Base-by-base conservation (phyloP, 2,113 vertebrate species). In the Corvus moneduloides region DNA sequence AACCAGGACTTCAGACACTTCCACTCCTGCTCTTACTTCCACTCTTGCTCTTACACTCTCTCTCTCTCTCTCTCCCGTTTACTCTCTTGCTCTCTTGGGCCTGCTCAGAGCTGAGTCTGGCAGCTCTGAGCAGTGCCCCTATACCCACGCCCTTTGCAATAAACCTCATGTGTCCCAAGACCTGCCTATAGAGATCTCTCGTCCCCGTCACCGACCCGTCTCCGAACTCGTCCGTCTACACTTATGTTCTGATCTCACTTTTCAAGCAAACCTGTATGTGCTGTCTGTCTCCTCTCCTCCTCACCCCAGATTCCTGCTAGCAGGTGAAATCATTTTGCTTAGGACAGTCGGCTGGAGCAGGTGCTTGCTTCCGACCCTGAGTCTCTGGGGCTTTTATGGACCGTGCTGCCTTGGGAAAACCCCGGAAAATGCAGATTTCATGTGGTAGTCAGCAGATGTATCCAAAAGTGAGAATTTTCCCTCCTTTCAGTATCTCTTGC, bases 381-480 rank as follows among this genome's bases (percentile, higher is more conserved):
- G 33, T 90, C 85, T 94, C 72, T 79, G 66, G 74, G 79, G 23
- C 9, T 97, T 94, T 62, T 90, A 27, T 28, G 87, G 72, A 14
- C 52, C 73, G 9, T 62, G 49, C 28, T 94, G 64, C 94, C 88
- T 94, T 86, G 73, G 89, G 62, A 83, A 96, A 84, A 62, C 24
- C 66, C 80, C 59, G 73, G 66, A 32, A 85, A 78, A 44, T 22
- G 26, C 56, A 91, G 72, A 56, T 81, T 93, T 94, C 54, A 37
- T 56, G 56, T 61, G 64, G 54, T 61, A 89, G 83, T 43, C 26
- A 33, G 49, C 74, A 83, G 22, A 49, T 22, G 3, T 32, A 43
- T 5, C 26, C 28, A 83, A 85, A 56, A 61, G 9, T 1, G 10
- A 55, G 32, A 72, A 32, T 56, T 49, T 44, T 30, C 8, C 30